Conservation (phyloP, 2,888 invertebrate genomes). For the Nephrotoma flavescens region DNA sequence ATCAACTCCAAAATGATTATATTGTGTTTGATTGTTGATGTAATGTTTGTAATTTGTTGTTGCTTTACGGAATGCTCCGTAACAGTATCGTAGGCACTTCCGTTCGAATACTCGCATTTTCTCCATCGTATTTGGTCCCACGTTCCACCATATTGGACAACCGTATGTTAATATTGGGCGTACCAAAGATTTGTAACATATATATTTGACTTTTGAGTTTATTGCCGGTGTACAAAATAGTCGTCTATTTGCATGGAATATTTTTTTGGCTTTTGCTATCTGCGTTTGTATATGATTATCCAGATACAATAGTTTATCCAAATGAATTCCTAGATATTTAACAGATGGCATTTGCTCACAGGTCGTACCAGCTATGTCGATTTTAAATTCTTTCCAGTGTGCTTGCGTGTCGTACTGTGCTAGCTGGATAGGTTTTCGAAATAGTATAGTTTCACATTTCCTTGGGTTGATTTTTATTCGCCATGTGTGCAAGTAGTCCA, state of each 20-base stretch:
- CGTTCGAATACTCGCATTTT: too few species aligned
- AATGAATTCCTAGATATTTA: background rate
- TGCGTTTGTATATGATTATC: background rate
- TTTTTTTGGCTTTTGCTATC: background rate
- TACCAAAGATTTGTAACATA: too few species aligned
- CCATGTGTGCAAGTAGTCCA: background rate
- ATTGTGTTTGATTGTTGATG: too few species aligned
- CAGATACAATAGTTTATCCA: background rate
- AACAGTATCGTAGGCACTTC: too few species aligned
- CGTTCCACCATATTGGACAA: too few species aligned
- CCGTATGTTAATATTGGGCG: too few species aligned
- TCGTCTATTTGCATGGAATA: background rate
- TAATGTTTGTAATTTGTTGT: too few species aligned
- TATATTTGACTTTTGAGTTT: background rate
- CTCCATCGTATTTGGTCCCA: too few species aligned
- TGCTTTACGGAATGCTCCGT: too few species aligned
- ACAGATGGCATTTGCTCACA: background rate
- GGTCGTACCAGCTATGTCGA: background rate
- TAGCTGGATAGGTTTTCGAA: background rate
- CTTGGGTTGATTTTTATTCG: background rate
- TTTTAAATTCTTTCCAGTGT: background rate
- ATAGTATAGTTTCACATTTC: slow-evolving; percentile 3
- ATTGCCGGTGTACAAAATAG: background rate
- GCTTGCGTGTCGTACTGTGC: background rate
- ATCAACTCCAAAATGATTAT: too few species aligned